These are phyloP conservation scores for Pangasius sanitwongsei DNA, from an alignment of 2,797 vertebrate species.

Conservation along the genomic window DNA sequence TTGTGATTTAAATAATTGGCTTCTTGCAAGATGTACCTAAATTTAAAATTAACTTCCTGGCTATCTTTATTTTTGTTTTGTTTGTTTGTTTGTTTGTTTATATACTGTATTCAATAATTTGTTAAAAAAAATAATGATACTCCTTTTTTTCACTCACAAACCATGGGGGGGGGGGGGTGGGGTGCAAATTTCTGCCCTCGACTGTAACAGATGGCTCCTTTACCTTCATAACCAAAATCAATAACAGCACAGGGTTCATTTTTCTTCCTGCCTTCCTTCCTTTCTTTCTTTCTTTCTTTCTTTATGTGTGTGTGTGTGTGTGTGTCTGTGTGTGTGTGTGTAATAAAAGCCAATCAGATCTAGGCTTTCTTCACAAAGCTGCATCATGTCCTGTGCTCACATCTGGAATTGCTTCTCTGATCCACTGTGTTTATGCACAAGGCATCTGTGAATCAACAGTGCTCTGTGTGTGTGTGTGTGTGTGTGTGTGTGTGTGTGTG, in stretches of 20 bases:
- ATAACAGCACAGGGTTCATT: background rate
- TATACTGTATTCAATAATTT: background rate
- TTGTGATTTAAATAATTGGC: background rate
- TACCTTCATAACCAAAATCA: background rate
- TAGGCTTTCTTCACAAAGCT: background rate
- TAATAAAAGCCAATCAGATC: slow-evolving; percentile 2
- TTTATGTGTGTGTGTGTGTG: background rate
- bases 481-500: background rate
- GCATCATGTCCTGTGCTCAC: slow-evolving; percentile 16
- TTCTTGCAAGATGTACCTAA: background rate
- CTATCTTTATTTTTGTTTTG: background rate
- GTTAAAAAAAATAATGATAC: background rate
- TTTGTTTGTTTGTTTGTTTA: background rate
- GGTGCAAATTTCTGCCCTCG: background rate
- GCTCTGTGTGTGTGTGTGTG: background rate
- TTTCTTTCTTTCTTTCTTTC: background rate
- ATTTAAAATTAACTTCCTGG: background rate
- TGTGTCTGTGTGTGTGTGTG: background rate
- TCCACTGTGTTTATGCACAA: slow-evolving; percentile 2
- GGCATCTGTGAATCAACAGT: slow-evolving; percentile 1
- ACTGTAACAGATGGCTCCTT: background rate
- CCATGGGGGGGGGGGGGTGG: background rate
- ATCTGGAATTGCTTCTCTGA: slow-evolving; percentile 34
- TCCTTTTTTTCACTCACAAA: background rate
- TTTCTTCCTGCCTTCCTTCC: background rate